phyloP scores from a whole-genome alignment of 2,797 vertebrate genomes.

The Centroberyx gerrardi region DNA sequence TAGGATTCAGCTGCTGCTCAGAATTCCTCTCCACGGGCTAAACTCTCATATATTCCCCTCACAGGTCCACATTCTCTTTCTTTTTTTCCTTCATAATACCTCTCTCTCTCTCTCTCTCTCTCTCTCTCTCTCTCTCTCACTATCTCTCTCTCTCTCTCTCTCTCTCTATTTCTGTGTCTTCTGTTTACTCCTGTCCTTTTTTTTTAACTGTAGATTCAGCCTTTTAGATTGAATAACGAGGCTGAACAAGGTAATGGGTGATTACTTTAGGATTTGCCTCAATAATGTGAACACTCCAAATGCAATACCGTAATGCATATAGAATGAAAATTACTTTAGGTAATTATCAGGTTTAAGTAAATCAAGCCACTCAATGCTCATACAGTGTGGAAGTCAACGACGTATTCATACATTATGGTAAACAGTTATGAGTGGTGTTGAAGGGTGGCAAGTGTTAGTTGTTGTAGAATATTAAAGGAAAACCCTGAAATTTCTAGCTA shows the following conservation, averaged over 20 bases:
- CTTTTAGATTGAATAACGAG: conserved; percentile 43
- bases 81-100: background rate
- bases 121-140: background rate
- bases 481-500: conserved; percentile 45
- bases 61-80: conserved; percentile 4
- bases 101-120: background rate
- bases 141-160: background rate
- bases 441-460: conserved; percentile 50
- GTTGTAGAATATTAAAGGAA: conserved; percentile 31
- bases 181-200: background rate
- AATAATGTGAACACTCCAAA: conserved; percentile 50
- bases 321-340: conserved; percentile 58
- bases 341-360: conserved; percentile 58
- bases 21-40: conserved; percentile 31
- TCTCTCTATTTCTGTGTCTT: conserved; percentile 17
- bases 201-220: conserved; percentile 13
- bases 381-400: conserved; percentile 61
- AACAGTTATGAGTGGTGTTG: conserved; percentile 61
- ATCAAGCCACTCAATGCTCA: conserved; percentile 59
- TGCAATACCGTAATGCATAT: conserved; percentile 47
- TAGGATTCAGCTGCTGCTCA: conserved; percentile 30
- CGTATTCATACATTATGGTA: conserved; percentile 59
- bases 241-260: conserved; percentile 36
- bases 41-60: conserved; percentile 36
- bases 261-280: conserved; percentile 49